Evolutionary conservation across 2,888 invertebrate genomes (phyloP).

Genomic region (Gandaritis pyraliata): DNA sequence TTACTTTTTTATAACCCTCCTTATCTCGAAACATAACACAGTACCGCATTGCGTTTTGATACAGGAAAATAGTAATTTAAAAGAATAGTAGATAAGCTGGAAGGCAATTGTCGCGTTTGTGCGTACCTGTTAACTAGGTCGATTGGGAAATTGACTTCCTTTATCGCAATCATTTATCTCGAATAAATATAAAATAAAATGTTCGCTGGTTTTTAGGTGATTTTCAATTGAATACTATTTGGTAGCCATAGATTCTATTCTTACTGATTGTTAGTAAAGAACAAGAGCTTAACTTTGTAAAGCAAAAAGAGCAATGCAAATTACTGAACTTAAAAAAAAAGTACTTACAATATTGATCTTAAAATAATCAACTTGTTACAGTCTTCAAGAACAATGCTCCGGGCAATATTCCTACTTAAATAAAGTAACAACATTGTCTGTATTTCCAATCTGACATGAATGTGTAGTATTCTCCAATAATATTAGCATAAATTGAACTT

Average conservation of each 20-base stretch:
- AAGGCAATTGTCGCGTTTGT: slow-evolving; percentile 33
- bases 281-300: not conserved
- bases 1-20: slow-evolving; percentile 64
- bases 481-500: slow-evolving; percentile 14
- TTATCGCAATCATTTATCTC: slow-evolving; percentile 31
- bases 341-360: not conserved
- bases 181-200: slow-evolving; percentile 15
- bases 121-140: slow-evolving; percentile 32
- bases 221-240: not conserved
- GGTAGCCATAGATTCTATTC: too few species aligned
- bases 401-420: slow-evolving; percentile 14
- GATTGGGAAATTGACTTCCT: slow-evolving; percentile 35
- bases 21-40: slow-evolving; percentile 61
- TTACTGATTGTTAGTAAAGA: not conserved
- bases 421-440: slow-evolving; percentile 11
- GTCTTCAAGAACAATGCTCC: slow-evolving; percentile 14
- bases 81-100: slow-evolving; percentile 38
- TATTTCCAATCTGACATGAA: slow-evolving; percentile 10
- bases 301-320: not conserved
- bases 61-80: slow-evolving; percentile 40
- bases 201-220: not conserved
- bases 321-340: not conserved
- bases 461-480: slow-evolving; percentile 8
- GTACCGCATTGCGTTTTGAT: slow-evolving; percentile 54
- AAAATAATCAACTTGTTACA: slow-evolving; percentile 4